Conservation (phyloP, 2,797 vertebrate species). For the Serranus cabrilla region DNA sequence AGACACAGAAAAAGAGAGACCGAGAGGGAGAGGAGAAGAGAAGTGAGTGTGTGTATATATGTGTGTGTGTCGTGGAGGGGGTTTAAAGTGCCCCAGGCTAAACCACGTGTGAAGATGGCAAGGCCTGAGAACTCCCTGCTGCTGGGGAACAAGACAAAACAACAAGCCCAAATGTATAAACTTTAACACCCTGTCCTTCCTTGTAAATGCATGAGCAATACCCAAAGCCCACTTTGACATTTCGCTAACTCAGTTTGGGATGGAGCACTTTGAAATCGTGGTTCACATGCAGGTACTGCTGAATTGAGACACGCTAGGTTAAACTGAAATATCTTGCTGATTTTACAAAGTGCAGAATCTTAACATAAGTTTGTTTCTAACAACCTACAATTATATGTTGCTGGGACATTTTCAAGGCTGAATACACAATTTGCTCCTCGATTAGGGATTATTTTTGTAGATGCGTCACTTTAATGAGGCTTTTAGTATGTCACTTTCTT, state of each 20-base stretch:
- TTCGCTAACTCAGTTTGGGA: conserved; percentile 59
- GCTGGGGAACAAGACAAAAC: conserved; percentile 74
- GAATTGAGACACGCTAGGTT: conserved; percentile 16
- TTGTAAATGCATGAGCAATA: conserved; percentile 65
- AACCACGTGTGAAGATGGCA: conserved; percentile 71
- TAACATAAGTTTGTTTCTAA: background rate
- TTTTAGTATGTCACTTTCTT: background rate
- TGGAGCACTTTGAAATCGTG: conserved; percentile 40
- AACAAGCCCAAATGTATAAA: conserved; percentile 77
- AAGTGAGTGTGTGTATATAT: conserved; percentile 4
- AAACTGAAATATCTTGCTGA: conserved; percentile 24
- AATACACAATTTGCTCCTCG: background rate
- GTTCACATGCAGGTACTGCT: conserved; percentile 11
- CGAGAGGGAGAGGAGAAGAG: conserved; percentile 16
- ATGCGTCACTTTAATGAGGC: conserved; percentile 8
- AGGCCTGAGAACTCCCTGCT: conserved; percentile 73
- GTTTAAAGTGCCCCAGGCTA: conserved; percentile 74
- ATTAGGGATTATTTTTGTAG: background rate
- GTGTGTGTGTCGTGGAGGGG: conserved; percentile 42
- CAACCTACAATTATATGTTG: background rate
- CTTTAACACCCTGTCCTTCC: conserved; percentile 71
- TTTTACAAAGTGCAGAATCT: conserved; percentile 3
- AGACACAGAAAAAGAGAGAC: conserved; percentile 45
- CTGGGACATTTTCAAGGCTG: background rate
- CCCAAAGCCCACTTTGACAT: conserved; percentile 65